phyloP scores from a whole-genome alignment of 2,113 vertebrate species.

The Hystrix brachyura region DNA sequence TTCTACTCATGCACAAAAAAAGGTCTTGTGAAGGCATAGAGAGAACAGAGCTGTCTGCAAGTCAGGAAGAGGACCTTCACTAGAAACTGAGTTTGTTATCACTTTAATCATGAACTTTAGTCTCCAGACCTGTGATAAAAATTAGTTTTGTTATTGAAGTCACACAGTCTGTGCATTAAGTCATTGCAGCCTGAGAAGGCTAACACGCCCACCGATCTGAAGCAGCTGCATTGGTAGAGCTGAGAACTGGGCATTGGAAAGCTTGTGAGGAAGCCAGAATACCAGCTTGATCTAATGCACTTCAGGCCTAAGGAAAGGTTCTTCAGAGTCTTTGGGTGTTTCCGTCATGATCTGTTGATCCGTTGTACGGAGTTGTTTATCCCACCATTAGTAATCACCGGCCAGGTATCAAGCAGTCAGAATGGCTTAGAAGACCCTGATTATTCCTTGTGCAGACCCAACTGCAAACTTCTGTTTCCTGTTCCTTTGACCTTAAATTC shows the following conservation, averaged over 20 bases:
- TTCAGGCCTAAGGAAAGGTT: not conserved
- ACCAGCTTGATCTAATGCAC: not conserved
- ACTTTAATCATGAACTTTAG: not conserved
- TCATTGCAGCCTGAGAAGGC: not conserved
- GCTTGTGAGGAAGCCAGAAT: not conserved
- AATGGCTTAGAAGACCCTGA: not conserved
- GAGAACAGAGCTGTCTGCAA: not conserved
- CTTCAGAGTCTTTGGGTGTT: not conserved
- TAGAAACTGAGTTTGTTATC: not conserved
- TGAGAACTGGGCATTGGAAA: not conserved
- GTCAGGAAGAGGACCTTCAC: not conserved
- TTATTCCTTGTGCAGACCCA: not conserved
- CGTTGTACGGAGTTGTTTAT: not conserved
- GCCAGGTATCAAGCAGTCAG: too few species aligned
- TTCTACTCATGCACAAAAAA: not conserved
- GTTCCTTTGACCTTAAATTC: not conserved
- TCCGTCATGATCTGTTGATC: not conserved
- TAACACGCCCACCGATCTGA: rapidly evolving
- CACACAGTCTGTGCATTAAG: not conserved
- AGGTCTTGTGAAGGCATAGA: not conserved
- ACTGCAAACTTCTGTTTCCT: not conserved
- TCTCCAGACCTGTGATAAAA: not conserved
- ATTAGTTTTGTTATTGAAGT: not conserved
- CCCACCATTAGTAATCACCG: not conserved
- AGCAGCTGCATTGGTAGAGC: not conserved